phyloP scores from a whole-genome alignment of 2,888 invertebrate species.

The Erpobdella octoculata region DNA sequence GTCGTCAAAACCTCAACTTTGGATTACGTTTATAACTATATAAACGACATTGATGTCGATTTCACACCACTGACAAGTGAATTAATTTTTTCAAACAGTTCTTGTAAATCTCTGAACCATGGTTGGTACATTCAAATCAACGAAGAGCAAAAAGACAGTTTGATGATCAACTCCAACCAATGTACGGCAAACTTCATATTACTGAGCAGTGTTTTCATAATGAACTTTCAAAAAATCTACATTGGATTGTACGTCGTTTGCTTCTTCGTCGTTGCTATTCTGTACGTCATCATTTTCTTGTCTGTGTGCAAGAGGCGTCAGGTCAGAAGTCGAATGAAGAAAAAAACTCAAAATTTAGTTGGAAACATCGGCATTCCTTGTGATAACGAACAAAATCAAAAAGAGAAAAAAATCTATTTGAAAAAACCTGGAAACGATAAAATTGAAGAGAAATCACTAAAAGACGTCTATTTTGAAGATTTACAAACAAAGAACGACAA shows the following conservation, averaged over 20 bases:
- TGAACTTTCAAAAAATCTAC: slow-evolving; percentile 1
- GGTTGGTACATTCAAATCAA: background rate
- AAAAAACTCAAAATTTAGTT: slow-evolving; percentile 10
- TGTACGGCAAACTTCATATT: slow-evolving; percentile 15
- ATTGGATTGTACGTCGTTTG: slow-evolving; percentile 3
- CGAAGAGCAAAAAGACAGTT: background rate
- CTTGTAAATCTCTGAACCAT: background rate
- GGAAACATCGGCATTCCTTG: too few species aligned
- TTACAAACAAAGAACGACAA: background rate
- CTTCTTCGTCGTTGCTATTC: background rate
- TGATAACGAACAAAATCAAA: too few species aligned
- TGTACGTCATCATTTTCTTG: slow-evolving; percentile 3
- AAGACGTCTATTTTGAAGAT: too few species aligned
- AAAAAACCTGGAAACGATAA: background rate
- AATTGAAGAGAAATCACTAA: background rate
- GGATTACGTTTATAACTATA: too few species aligned
- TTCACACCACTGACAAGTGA: background rate
- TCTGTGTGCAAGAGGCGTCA: background rate
- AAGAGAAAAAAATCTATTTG: too few species aligned
- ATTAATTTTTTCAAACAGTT: background rate
- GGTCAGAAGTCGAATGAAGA: background rate
- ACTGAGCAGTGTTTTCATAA: background rate
- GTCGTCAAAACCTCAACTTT: too few species aligned
- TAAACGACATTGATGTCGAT: too few species aligned
- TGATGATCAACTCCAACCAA: background rate